Percentiles rank a stretch among this genome's conserved stretches.
Evolutionary conservation across 2,888 invertebrate species (phyloP).

Genomic region (Drosophila planitibia): DNA sequence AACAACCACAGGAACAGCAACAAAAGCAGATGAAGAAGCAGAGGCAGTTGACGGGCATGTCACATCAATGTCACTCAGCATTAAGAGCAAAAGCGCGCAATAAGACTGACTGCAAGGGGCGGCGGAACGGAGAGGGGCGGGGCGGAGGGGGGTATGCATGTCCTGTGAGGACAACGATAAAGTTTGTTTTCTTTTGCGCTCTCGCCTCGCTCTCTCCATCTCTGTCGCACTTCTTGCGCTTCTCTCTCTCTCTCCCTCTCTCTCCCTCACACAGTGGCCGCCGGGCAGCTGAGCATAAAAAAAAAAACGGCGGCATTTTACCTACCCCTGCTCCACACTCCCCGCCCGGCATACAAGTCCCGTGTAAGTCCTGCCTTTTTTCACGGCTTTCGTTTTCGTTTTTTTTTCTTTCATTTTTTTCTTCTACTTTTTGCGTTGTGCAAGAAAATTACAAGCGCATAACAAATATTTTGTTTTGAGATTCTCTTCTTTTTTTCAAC

Average conservation of each 20-base stretch:
- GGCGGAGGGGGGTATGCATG: constrained; percentile 37
- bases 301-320: constrained; percentile 55
- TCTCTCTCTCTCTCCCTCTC: constrained; percentile 10
- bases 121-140: not conserved
- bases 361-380: constrained; percentile 37
- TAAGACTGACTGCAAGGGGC: constrained; percentile 1
- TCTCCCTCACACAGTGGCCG: constrained; percentile 22
- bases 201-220: constrained; percentile 10
- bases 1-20: constrained; percentile 1
- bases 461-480: constrained; percentile 78
- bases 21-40: not conserved
- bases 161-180: constrained; percentile 72
- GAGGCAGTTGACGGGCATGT: constrained; percentile 72
- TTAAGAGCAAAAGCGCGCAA: constrained; percentile 59
- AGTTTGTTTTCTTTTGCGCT: constrained; percentile 54
- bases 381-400: constrained; percentile 49
- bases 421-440: constrained; percentile 29
- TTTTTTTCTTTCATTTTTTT: constrained; percentile 4
- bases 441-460: constrained; percentile 78
- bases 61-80: constrained; percentile 83
- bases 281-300: constrained; percentile 67
- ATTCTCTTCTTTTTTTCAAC: constrained; percentile 47
- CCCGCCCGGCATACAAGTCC: not conserved
- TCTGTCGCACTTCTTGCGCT: constrained; percentile 15
- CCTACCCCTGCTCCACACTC: constrained; percentile 8